phyloP scores from a whole-genome alignment of 2,888 invertebrate genomes.

The Operophtera brumata region DNA sequence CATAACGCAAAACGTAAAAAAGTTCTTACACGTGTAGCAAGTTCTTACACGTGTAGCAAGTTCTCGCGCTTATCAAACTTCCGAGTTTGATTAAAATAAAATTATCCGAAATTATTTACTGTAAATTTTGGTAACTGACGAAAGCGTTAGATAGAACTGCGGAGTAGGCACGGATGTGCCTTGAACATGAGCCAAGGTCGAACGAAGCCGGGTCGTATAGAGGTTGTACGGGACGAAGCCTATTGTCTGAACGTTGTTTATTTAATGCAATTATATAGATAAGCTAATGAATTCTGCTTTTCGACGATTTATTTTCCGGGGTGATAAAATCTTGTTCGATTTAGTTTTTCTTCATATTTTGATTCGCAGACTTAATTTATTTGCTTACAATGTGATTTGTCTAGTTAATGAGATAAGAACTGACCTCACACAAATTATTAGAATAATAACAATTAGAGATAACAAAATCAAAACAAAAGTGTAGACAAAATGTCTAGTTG shows the following conservation, averaged over 20 bases:
- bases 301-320: conserved; percentile 53
- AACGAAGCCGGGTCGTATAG: conserved; percentile 53
- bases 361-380: too few relatives aligned
- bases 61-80: conserved; percentile 4
- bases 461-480: too few relatives aligned
- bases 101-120: background rate
- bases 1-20: background rate
- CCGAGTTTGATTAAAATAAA: conserved; percentile 3
- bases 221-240: conserved; percentile 62
- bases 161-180: conserved; percentile 61
- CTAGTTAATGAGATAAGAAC: too few relatives aligned
- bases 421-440: too few relatives aligned
- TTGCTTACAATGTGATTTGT: too few relatives aligned
- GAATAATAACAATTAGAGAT: too few relatives aligned
- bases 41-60: background rate
- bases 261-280: conserved; percentile 62
- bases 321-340: conserved; percentile 40
- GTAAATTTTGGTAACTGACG: conserved; percentile 14
- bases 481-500: too few relatives aligned
- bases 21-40: background rate
- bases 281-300: conserved; percentile 54
- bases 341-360: conserved; percentile 19
- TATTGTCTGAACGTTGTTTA: conserved; percentile 55
- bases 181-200: conserved; percentile 66
- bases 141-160: conserved; percentile 1